These are phyloP conservation scores for Macropis europaea DNA, from an alignment of 2,888 invertebrate species.

Conservation along the genomic window DNA sequence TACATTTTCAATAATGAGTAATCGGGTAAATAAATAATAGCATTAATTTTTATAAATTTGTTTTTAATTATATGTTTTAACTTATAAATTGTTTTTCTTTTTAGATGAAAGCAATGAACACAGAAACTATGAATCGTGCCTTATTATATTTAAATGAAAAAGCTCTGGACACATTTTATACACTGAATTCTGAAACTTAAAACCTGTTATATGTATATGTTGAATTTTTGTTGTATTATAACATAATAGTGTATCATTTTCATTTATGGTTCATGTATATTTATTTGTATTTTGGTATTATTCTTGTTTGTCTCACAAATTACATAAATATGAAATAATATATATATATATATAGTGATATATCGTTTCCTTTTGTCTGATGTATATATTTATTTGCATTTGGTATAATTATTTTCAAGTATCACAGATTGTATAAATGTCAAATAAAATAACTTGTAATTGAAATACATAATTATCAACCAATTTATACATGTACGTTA, in stretches of 20 bases:
- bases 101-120: constrained; percentile 69
- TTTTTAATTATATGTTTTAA: background rate
- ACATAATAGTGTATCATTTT: background rate
- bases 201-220: background rate
- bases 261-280: background rate
- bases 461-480: background rate
- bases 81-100: background rate
- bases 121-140: constrained; percentile 66
- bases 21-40: constrained; percentile 62
- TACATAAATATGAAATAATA: constrained; percentile 9
- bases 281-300: constrained; percentile 10
- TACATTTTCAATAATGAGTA: constrained; percentile 67
- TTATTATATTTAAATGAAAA: constrained; percentile 73
- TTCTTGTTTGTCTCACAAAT: background rate
- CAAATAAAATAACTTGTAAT: background rate
- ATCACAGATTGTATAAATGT: constrained; percentile 12
- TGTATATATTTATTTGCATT: constrained; percentile 7
- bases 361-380: background rate
- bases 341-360: background rate
- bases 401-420: background rate
- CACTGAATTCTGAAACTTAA: constrained; percentile 51
- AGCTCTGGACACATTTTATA: constrained; percentile 67
- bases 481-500: background rate
- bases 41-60: constrained; percentile 6
- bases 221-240: background rate